Percentiles rank a stretch among this genome's conserved stretches.
Conservation (phyloP, 2,888 invertebrate species). For the Caenorhabditis japonica region DNA sequence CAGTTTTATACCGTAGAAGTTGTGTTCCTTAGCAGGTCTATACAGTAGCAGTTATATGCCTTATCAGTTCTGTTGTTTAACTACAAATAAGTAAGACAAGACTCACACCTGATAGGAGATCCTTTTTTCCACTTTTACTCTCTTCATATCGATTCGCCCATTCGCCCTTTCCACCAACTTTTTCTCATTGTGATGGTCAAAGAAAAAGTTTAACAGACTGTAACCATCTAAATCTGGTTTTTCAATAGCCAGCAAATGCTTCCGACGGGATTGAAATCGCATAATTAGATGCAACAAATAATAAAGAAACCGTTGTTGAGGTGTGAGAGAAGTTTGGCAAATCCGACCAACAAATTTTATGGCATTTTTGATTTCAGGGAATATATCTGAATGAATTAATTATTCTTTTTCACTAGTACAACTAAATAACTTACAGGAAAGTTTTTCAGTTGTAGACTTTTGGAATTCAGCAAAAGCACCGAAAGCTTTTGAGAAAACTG, state of each 20-base stretch:
- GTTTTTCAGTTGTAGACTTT: conserved; percentile 14
- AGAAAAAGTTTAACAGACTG: conserved; percentile 41
- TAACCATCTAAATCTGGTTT: conserved; percentile 10
- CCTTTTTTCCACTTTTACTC: conserved; percentile 45
- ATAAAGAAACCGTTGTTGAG: conserved; percentile 36
- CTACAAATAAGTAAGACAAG: conserved; percentile 12
- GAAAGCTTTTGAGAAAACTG: conserved; percentile 40
- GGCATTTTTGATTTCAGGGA: conserved; percentile 27
- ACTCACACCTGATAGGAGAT: conserved; percentile 53
- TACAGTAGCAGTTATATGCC: too few species aligned
- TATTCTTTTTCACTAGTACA: too few species aligned
- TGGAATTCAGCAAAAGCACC: conserved; percentile 42
- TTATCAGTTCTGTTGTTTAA: background rate
- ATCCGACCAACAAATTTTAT: conserved; percentile 16
- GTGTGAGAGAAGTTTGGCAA: conserved; percentile 2
- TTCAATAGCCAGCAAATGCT: too few species aligned
- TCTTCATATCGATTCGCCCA: conserved; percentile 53
- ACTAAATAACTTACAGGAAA: conserved; percentile 39
- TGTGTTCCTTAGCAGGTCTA: too few species aligned
- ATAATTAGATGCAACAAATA: conserved; percentile 28
- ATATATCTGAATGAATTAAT: conserved; percentile 32
- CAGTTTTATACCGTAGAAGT: too few species aligned
- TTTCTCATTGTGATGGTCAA: conserved; percentile 28
- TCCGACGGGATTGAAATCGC: conserved; percentile 7
- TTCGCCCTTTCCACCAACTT: conserved; percentile 24